Evolutionary conservation across 2,113 vertebrate genomes (phyloP).

Genomic region (Mesitornis unicolor): DNA sequence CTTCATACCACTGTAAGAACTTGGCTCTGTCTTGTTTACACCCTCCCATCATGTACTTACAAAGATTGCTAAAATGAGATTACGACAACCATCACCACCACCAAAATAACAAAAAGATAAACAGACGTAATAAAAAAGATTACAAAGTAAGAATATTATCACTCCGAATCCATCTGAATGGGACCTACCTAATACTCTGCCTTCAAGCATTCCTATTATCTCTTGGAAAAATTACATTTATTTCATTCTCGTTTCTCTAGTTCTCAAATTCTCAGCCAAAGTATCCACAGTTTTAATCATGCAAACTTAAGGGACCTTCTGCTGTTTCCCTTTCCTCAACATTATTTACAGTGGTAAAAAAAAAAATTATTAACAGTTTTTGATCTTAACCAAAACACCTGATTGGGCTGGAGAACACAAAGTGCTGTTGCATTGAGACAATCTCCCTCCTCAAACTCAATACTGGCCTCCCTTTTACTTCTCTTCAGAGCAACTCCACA

Average conservation of each 20-base stretch:
- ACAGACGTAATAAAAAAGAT: neutral
- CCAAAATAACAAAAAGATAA: neutral
- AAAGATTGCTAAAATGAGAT: neutral
- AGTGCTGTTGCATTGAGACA: neutral
- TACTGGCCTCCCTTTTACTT: neutral
- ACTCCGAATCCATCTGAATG: neutral
- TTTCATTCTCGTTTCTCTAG: neutral
- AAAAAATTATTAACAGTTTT: neutral
- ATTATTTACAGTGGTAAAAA: neutral
- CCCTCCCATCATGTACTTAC: neutral
- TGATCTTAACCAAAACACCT: neutral
- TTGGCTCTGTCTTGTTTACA: neutral
- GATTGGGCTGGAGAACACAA: neutral
- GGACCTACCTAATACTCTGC: neutral
- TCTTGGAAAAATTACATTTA: neutral
- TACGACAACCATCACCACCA: neutral
- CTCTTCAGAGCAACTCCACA: neutral
- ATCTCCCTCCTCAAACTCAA: neutral
- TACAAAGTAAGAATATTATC: neutral
- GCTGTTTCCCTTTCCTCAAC: neutral
- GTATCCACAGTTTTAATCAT: neutral
- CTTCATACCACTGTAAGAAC: neutral
- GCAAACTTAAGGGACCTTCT: neutral
- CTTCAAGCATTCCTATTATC: neutral
- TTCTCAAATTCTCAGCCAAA: neutral